Evolutionary conservation across 1,140 invertebrate species (phyloP), one percentile per base, ranked within the genome.

Genomic region (Papilio xuthus): DNA sequence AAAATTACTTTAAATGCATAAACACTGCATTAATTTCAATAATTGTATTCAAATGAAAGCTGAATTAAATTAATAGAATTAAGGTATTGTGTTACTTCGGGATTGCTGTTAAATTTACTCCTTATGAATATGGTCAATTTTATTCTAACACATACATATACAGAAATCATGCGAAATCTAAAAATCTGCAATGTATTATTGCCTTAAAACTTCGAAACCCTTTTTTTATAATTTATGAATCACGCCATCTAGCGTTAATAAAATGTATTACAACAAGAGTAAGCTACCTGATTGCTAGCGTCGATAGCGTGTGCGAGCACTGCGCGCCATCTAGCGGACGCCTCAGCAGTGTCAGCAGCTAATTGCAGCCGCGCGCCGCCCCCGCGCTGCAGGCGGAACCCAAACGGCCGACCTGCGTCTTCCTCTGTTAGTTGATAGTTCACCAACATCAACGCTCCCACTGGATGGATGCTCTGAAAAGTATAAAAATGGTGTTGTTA

Each of bases 391-490:
- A 98, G 95, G 81, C 96, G 95, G 74, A 93, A 92, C 0, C 92
- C 89, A 74, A 92, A 88, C 42, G 91, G 82, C 67, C 90, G 88
- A 4, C 92, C 92, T 9, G 84, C 83, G 56, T 94, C 92, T 75
- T 95, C 94, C 82, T 97, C 96, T 20, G 96, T 95, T 0, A 98
- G 96, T 47, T 96, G 96, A 89, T 98, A 98, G 86, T 98, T 97
- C 60, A 96, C 95, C 69, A 99, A 94, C 94, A 97, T 97, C 79
- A 99, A 95, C 18, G 98, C 98, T 76, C 98, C 98, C 42, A 99
- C 96, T 78, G 98, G 98, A 89, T 98, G 97, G 50, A 96, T 96
- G 88, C 97, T 97, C 97, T 98, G 90, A 4, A 86, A 86, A 63
- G 15, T 70, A 41, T 37, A 28, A 53, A 77, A 12, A 37, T 37